Base-by-base conservation (phyloP, 2,113 vertebrate species). In the Plecturocebus donacophilus region DNA sequence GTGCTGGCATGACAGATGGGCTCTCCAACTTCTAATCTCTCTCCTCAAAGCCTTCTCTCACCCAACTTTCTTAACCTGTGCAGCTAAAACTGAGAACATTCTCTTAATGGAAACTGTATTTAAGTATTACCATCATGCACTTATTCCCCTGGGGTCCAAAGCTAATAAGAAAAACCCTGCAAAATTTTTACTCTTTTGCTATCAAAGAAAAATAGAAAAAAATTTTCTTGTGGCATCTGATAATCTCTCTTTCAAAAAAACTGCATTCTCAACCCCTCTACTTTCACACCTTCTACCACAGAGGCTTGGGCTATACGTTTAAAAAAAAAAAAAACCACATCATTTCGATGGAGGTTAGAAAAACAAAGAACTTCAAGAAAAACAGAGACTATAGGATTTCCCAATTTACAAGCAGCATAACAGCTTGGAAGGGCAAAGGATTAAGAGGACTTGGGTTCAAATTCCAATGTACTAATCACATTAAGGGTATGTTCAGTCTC, bases 361-460 rank as follows among this genome's bases (percentile, higher is more conserved):
- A 86, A 61, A 52, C 16, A 87, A 96, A 87, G 21, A 47, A 73
- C 25, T 25, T 54, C 16, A 66, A 91, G 64, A 91, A 87, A 91
- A 95, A 91, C 54, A 87, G 38, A 32, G 75, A 68, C 27, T 27
- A 6, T 1, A 85, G n/a, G 52, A 42, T 71, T 56, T 80, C n/a
- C 38, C 56, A 87, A 82, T 49, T 81, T 52, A 84, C 4, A 84
- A 77, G 71, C 17, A 35, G 35, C 21, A 52, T 64, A 84, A 58
- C 42, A 61, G 45, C 32, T 61, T 25, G 14, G 66, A 77, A 90
- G 47, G 93, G 16, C n/a, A 23, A 92, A 61, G 77, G 58, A 77
- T 64, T 79, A 49, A 49, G 80, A 88, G 47, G 83, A 61, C 70
- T 30, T 54, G 75, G 80, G 70, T 96, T 97, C 93, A 91, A 94